Conservation (phyloP, 1,140 invertebrate species). For the Steinernema feltiae region DNA sequence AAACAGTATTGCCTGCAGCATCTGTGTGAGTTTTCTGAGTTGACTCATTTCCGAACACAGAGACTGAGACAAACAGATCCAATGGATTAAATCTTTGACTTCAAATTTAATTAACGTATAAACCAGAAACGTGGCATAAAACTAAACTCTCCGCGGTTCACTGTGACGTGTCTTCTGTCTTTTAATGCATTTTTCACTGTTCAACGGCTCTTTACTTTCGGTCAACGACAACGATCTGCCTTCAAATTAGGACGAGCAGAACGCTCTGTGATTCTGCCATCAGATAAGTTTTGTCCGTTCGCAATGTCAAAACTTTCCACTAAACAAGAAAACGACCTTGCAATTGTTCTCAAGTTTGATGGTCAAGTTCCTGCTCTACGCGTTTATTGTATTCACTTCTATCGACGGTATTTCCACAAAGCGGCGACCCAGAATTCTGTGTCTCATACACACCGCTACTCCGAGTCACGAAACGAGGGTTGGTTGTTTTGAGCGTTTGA, state of each 20-base stretch:
- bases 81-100: too few species aligned
- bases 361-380: background rate
- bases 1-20: too few species aligned
- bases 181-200: background rate
- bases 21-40: too few species aligned
- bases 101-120: too few species aligned
- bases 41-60: too few species aligned
- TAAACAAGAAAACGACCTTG: background rate
- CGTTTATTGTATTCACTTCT: background rate
- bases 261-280: background rate
- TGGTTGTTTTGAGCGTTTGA: conserved; percentile 5
- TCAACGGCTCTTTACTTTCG: too few species aligned
- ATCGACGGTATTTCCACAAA: background rate
- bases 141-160: too few species aligned
- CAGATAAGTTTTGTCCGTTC: background rate
- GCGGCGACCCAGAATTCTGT: conserved; percentile 22
- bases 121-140: too few species aligned
- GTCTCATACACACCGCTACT: conserved; percentile 39
- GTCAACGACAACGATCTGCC: background rate
- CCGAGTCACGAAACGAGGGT: conserved; percentile 38
- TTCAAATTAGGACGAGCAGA: background rate
- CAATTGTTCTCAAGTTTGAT: background rate
- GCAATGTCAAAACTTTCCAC: background rate
- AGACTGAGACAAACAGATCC: too few species aligned
- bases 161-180: too few species aligned